Percentiles rank a stretch among this genome's conserved stretches.
phyloP scores from a whole-genome alignment of 2,113 vertebrate species.

The Pristiophorus japonicus region DNA sequence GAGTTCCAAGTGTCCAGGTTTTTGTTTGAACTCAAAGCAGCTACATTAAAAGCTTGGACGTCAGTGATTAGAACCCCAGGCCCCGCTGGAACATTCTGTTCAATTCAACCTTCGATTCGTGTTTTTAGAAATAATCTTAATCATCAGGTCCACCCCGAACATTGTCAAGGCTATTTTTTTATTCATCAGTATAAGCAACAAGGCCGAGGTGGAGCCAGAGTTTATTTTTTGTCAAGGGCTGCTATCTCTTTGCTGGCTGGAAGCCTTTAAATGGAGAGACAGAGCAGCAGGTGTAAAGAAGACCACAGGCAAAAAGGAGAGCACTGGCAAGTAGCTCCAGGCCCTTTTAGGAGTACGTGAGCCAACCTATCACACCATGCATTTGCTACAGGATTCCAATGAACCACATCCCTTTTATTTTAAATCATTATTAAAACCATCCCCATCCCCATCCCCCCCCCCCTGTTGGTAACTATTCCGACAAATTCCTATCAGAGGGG shows the following conservation, averaged over 20 bases:
- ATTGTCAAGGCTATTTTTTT: background rate
- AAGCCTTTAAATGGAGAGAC: no score
- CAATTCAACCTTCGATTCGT: no score
- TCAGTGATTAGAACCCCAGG: background rate
- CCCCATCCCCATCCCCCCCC: no score
- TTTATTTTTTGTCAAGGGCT: background rate
- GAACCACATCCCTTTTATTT: background rate
- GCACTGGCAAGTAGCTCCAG: background rate
- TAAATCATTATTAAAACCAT: background rate
- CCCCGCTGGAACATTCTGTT: background rate
- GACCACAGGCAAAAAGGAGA: no score
- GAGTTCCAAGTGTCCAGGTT: background rate
- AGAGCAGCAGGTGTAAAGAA: background rate
- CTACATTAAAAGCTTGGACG: background rate
- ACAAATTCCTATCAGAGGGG: background rate
- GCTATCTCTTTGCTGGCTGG: background rate
- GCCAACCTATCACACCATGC: background rate
- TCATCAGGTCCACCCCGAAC: background rate
- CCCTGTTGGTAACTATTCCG: background rate
- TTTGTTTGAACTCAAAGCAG: background rate
- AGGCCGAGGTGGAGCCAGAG: background rate
- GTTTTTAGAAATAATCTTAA: no score
- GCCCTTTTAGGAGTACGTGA: background rate
- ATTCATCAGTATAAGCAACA: background rate
- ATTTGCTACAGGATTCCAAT: background rate